A percentile compares a stretch with the other conserved stretches of the same genome.
Conservation (phyloP, 2,113 vertebrate genomes). For the Eubucco bourcierii region DNA sequence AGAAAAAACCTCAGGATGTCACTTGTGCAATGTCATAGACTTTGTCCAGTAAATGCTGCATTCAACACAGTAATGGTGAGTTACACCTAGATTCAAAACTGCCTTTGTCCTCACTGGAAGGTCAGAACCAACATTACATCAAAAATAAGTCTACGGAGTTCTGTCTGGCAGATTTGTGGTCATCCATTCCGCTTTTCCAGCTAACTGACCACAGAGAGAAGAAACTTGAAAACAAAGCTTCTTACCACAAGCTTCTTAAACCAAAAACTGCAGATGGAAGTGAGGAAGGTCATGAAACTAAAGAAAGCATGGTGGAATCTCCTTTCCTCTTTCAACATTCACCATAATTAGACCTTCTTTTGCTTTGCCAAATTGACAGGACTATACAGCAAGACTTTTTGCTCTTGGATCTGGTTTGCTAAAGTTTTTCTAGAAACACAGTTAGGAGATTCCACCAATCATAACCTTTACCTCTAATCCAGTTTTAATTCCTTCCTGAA, state of each 20-base stretch:
- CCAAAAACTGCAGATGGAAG: not conserved
- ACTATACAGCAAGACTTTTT: not conserved
- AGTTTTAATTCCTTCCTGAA: not conserved
- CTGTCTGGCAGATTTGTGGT: not conserved
- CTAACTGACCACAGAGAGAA: not conserved
- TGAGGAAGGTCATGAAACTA: not conserved
- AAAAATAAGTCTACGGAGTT: not conserved
- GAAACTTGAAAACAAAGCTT: not conserved
- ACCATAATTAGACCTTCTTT: not conserved
- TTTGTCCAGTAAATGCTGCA: not conserved
- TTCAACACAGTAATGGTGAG: not conserved
- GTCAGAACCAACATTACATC: not conserved
- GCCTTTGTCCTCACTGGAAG: not conserved
- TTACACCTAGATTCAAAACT: not conserved
- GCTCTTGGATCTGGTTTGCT: not conserved
- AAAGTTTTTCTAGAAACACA: not conserved
- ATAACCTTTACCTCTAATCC: not conserved
- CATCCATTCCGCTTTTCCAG: not conserved
- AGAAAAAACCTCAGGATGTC: not conserved
- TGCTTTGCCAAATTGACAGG: not conserved
- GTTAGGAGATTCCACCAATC: not conserved
- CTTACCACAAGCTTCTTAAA: not conserved
- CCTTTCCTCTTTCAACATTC: not conserved
- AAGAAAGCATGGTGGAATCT: not conserved
- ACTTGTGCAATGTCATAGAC: fast-evolving